Base-by-base conservation (phyloP, 1,140 invertebrate species). In the Calliphora vicina region DNA sequence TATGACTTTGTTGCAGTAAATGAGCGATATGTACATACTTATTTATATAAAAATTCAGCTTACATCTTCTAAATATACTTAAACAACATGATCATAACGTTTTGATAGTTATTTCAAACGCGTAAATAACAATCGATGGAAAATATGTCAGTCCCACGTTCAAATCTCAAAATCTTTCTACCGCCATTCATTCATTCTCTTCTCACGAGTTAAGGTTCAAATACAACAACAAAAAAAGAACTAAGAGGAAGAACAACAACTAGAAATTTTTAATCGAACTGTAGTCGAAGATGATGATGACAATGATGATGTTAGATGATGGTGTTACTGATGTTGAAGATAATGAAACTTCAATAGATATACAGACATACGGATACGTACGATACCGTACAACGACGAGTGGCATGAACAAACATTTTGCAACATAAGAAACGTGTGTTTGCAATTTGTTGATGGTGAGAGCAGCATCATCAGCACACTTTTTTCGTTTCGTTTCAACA, bases 391-490 rank as follows among this genome's bases (percentile, higher is more conserved):
- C 2, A 25, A 67, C 61, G 17, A 23, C 1, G 61, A 67, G 61
- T 67, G 20, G 61, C 61, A 67, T 67, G 61, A 67, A 67, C 61
- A 67, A 74, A 35, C 72, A 35, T 74, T 45, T 43, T 42, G 35
- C 35, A 82, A 82, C 45, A 82, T 27, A 29, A 82, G 45, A 67
- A 73, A 71, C 71, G 81, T 45, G 35, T 72, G 81, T 72, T 71
- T 72, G 57, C 81, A 82, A 82, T 71, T 82, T 71, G 81, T 82
- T 80, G 61, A 67, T 67, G 61, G 61, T 1, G 45, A 61, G 50
- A 43, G 42, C 74, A 78, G 74, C 35, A 78, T 15, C 29, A 23
- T 25, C 74, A 45, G 73, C 13, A 29, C 15, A 29, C 73, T 29
- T 76, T 76, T 20, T 67, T 67, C 15, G 20, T 67, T 20, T 1